A percentile compares a stretch with the other conserved stretches of the same genome.
phyloP scores from a whole-genome alignment of 2,113 vertebrate species.

The Eonycteris spelaea region DNA sequence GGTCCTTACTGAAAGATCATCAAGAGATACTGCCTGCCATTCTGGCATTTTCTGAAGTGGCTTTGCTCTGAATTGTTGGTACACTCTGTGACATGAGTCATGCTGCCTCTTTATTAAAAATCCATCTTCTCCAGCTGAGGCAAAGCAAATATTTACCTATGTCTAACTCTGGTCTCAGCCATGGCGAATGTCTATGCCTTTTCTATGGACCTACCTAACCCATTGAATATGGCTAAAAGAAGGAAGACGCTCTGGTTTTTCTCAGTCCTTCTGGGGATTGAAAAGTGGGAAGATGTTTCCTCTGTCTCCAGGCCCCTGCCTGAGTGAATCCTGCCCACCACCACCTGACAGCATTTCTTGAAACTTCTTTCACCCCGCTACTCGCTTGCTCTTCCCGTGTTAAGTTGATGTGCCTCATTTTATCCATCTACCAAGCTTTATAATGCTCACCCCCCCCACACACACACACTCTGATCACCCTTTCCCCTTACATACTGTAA shows the following conservation, averaged over 20 bases:
- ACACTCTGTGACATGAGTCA: conserved; percentile 66
- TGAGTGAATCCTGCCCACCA: not conserved
- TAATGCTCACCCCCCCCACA: too few species aligned
- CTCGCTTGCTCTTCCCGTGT: too few species aligned
- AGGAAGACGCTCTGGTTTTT: not conserved
- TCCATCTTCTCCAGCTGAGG: conserved; percentile 70
- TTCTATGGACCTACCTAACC: not conserved
- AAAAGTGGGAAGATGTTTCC: not conserved
- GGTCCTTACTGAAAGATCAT: not conserved
- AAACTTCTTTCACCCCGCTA: not conserved
- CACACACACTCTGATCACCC: not conserved
- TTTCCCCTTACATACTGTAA: not conserved
- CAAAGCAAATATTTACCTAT: conserved; percentile 66
- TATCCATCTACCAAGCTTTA: not conserved
- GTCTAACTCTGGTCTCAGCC: conserved; percentile 3
- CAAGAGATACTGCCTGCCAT: not conserved
- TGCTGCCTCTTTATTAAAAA: conserved; percentile 68
- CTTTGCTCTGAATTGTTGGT: conserved; percentile 51
- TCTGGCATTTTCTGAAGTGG: conserved; percentile 42
- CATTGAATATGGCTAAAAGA: not conserved
- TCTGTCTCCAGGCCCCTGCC: too few species aligned
- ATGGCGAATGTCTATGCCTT: not conserved
- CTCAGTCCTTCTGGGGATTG: not conserved
- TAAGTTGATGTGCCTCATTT: rapidly evolving
- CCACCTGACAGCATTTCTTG: not conserved